Evolutionary conservation across 2,888 invertebrate genomes (phyloP), one percentile per base, ranked within the genome.

Genomic region (Conomelus anceps): DNA sequence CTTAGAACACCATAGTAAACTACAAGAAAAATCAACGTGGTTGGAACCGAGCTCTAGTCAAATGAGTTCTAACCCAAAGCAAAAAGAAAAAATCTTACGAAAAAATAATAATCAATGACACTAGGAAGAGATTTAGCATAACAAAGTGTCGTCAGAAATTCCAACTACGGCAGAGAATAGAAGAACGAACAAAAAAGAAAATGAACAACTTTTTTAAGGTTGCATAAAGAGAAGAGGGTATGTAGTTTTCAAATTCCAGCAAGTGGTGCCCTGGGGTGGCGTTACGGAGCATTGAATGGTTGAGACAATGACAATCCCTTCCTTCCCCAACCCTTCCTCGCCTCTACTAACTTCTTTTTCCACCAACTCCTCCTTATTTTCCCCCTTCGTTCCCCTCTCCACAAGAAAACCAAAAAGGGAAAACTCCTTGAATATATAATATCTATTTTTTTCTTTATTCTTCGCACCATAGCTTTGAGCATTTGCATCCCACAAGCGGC

Each of bases 171-270:
- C n/a, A 11, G 3, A 86, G 29, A 85, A 85, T 85, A 85, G 24
- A 20, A 85, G 23, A 29, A 13, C 24, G 11, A 86, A 26, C 29
- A 86, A 86, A 22, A 85, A 86, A 23, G 86, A 86, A 86, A 86
- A 86, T 63, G 29, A 86, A 86, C 86, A 86, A 86, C 86, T 86
- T 86, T 86, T 86, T 86, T 86, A 86, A 86, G 86, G 86, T 26
- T 86, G 86, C 86, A 86, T 86, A 86, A 86, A 86, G 86, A 86
- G 86, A 23, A 86, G 86, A 86, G 29, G 29, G 88, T 23, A 34
- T 88, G 88, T 88, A 63, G 88, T 63, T 41, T 88, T 88, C 23
- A 88, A 41, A 88, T 88, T 88, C 88, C 41, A 29, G 88, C 22
- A 88, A 88, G 88, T 41, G 88, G 23, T 41, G 20, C 88, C 41